Evolutionary conservation across 2,113 vertebrate species (phyloP).

Genomic region (Phalacrocorax aristotelis): DNA sequence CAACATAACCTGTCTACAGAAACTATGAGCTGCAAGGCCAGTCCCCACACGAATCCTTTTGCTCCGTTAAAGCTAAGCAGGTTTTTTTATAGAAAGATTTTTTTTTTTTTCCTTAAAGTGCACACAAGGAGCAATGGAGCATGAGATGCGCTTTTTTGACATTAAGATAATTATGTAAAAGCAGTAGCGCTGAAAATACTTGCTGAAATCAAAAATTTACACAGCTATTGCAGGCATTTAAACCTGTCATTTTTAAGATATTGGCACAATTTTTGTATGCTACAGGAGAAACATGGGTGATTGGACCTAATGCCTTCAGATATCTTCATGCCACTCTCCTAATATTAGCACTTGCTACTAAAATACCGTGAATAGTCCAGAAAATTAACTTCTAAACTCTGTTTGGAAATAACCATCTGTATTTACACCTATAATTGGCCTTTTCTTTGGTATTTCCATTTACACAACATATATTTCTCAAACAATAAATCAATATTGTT

Average conservation of each 20-base stretch:
- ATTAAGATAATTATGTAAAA: conserved; percentile 69
- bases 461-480: not conserved
- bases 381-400: conserved; percentile 22
- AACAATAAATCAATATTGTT: not conserved
- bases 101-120: conserved; percentile 24
- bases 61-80: conserved; percentile 72
- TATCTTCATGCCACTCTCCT: not conserved
- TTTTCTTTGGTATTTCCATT: not conserved
- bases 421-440: not conserved
- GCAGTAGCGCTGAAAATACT: conserved; percentile 60
- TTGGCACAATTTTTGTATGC: conserved; percentile 61
- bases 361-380: not conserved
- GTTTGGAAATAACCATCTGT: not conserved
- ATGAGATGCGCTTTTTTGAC: conserved; percentile 52
- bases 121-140: conserved; percentile 59
- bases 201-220: conserved; percentile 69
- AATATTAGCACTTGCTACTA: conserved; percentile 22
- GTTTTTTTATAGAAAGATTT: conserved; percentile 11
- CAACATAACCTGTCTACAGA: conserved; percentile 60
- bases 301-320: conserved; percentile 62
- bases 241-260: conserved; percentile 68
- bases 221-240: conserved; percentile 56
- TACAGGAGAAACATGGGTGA: conserved; percentile 62
- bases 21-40: conserved; percentile 67
- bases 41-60: conserved; percentile 67